Evolutionary conservation across 53 echinoderm and acorn worm species (phyloP).

Genomic region (Arbacia lixula): DNA sequence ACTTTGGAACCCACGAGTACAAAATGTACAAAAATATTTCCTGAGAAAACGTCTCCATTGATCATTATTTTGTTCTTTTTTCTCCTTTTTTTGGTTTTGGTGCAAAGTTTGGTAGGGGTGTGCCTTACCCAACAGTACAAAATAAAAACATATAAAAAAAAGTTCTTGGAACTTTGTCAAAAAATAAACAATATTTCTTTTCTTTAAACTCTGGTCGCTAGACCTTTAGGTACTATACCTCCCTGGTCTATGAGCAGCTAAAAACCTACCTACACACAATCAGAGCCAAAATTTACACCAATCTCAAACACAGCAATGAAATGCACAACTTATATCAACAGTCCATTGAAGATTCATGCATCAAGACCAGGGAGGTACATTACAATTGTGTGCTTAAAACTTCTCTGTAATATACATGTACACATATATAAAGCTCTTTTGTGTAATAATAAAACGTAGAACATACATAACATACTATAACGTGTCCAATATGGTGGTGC

Average conservation of each 20-base stretch:
- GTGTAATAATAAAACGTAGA: slow-evolving; percentile 9
- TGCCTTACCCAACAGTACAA: slow-evolving; percentile 18
- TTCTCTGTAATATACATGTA: slow-evolving; percentile 47
- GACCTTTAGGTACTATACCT: slow-evolving; percentile 23
- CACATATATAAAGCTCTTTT: slow-evolving; percentile 51
- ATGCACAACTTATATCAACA: not conserved
- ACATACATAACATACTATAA: slow-evolving; percentile 33
- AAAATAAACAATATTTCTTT: slow-evolving; percentile 50
- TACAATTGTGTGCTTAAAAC: slow-evolving; percentile 56
- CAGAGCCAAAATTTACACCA: slow-evolving; percentile 41
- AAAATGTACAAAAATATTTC: slow-evolving; percentile 59
- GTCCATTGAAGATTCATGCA: too few species aligned
- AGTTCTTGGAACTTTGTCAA: slow-evolving; percentile 48
- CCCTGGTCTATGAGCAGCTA: slow-evolving; percentile 20
- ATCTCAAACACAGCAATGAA: slow-evolving; percentile 3
- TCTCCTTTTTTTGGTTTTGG: slow-evolving; percentile 8
- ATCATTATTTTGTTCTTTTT: too few species aligned
- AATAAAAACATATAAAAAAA: slow-evolving; percentile 41
- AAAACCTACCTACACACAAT: not conserved
- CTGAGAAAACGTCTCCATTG: too few species aligned
- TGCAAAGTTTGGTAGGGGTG: not conserved
- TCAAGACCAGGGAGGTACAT: slow-evolving; percentile 37
- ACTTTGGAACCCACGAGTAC: too few species aligned
- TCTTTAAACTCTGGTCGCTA: not conserved
- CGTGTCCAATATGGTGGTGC: slow-evolving; percentile 6